A percentile compares a stretch with the other conserved stretches of the same genome.
Conservation (phyloP, 2,797 vertebrate genomes). For the Acrossocheilus fasciatus region DNA sequence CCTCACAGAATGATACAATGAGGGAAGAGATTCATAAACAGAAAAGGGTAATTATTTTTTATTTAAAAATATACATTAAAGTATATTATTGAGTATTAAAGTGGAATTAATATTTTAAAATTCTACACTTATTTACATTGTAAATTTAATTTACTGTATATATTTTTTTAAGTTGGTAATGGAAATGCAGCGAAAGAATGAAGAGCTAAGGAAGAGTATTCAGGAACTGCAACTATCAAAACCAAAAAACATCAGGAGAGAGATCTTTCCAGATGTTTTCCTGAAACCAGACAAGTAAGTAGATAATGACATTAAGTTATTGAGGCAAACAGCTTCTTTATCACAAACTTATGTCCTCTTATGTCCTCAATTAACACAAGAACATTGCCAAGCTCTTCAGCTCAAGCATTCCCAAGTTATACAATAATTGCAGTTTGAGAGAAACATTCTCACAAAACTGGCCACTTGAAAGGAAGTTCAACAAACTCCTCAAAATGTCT, state of each 20-base stretch:
- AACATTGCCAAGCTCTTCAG: constrained; percentile 10
- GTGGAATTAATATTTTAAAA: background rate
- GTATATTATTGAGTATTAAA: background rate
- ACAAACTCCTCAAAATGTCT: constrained; percentile 34
- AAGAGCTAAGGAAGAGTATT: constrained; percentile 60
- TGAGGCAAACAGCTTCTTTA: constrained; percentile 8
- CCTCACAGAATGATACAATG: constrained; percentile 53
- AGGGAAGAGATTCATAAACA: constrained; percentile 55
- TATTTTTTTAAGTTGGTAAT: constrained; percentile 62
- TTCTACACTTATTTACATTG: background rate
- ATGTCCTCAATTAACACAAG: constrained; percentile 15
- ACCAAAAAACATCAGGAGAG: constrained; percentile 59
- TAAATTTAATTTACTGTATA: background rate
- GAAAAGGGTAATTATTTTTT: constrained; percentile 51
- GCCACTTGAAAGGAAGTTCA: constrained; percentile 41
- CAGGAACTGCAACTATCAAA: constrained; percentile 37
- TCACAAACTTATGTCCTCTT: background rate
- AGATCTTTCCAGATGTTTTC: constrained; percentile 67
- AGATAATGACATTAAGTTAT: constrained; percentile 9
- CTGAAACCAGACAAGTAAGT: constrained; percentile 73
- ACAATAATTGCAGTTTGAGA: background rate
- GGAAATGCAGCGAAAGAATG: constrained; percentile 60
- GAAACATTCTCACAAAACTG: constrained; percentile 18
- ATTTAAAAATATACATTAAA: background rate
- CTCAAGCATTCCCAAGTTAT: background rate